These are phyloP conservation scores for Zalophus californianus DNA, from an alignment of 2,797 vertebrate genomes.

Conservation along the genomic window DNA sequence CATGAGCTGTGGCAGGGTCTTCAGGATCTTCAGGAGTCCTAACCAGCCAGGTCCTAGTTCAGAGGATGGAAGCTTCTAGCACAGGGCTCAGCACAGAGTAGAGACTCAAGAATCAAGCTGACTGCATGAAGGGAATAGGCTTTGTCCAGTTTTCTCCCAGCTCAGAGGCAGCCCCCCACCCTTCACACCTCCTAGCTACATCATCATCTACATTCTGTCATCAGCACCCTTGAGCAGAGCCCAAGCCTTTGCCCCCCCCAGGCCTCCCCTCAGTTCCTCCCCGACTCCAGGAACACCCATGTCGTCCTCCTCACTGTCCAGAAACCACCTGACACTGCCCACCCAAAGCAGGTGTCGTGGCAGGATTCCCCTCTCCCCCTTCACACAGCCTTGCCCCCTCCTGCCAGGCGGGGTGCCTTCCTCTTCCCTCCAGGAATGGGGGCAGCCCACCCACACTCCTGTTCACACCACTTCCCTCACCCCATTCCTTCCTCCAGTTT, in stretches of 20 bases:
- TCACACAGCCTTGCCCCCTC: background rate
- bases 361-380: fast-evolving
- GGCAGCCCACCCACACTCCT: too few species aligned
- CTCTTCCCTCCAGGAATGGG: background rate
- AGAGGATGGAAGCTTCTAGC: background rate
- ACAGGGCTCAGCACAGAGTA: background rate
- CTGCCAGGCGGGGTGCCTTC: too few species aligned
- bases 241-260: background rate
- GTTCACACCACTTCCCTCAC: background rate
- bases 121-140: background rate
- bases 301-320: background rate
- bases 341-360: fast-evolving
- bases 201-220: background rate
- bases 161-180: background rate
- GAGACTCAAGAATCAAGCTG: background rate
- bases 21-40: background rate
- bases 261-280: background rate
- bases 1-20: background rate
- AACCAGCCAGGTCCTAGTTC: background rate
- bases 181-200: background rate
- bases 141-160: background rate
- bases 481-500: background rate
- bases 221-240: background rate
- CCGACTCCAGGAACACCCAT: too few species aligned
- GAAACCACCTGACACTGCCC: fast-evolving